Percentiles rank a stretch among this genome's conserved stretches.
These are phyloP conservation scores for Drosophila tripunctata DNA, from an alignment of 2,888 invertebrate genomes.

Conservation along the genomic window DNA sequence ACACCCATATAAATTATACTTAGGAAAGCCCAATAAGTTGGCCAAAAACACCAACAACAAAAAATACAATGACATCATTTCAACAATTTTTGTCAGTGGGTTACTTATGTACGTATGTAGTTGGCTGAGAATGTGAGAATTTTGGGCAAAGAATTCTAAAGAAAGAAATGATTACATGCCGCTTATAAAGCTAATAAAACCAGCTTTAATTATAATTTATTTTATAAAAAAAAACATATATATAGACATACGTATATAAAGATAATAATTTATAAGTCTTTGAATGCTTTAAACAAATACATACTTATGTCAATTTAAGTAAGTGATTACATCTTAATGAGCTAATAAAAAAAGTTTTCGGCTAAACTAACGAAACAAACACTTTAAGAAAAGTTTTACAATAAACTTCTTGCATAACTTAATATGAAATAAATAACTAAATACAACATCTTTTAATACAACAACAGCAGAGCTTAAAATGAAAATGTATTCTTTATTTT, in stretches of 20 bases:
- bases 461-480: too few relatives aligned
- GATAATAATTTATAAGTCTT: too few relatives aligned
- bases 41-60: constrained; percentile 47
- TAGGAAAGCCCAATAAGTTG: constrained; percentile 66
- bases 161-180: constrained; percentile 1
- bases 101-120: too few relatives aligned
- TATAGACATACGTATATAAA: too few relatives aligned
- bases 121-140: constrained; percentile 22
- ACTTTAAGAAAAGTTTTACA: too few relatives aligned
- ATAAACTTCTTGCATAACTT: too few relatives aligned
- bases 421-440: neutral
- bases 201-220: neutral
- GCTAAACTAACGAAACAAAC: too few relatives aligned
- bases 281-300: too few relatives aligned
- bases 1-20: constrained; percentile 67
- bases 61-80: constrained; percentile 54
- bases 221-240: neutral
- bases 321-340: too few relatives aligned
- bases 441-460: neutral
- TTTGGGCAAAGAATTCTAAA: neutral
- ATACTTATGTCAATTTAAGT: too few relatives aligned
- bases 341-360: too few relatives aligned
- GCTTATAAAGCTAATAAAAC: neutral
- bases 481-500: too few relatives aligned
- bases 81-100: constrained; percentile 31